Evolutionary conservation across 2,888 invertebrate genomes (phyloP), one percentile per base, ranked within the genome.

Genomic region (Girardia tigrina): DNA sequence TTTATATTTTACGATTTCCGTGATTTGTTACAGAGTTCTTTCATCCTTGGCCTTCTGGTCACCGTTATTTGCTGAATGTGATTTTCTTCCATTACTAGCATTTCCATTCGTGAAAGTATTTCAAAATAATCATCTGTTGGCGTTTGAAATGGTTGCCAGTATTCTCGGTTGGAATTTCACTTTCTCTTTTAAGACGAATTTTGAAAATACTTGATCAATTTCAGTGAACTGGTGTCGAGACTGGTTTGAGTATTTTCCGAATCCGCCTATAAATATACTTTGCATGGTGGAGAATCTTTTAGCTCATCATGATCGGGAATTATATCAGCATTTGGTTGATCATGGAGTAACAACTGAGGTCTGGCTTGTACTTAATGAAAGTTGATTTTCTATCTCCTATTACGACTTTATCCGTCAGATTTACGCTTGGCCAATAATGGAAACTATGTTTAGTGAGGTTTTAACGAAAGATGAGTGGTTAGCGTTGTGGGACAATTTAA

Each of bases 181-280:
- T 20, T 70, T 27, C 12, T 27, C 70, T 8, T 12, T 8, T 8
- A 20, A 8, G 12, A 12, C 12, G 8, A 23, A 8, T 77, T 79
- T 77, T 75, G 78, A 86, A n/a, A n/a, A n/a, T n/a, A n/a, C n/a
- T n/a, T n/a, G n/a, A n/a, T n/a, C n/a, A n/a, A n/a, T n/a, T 83
- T 80, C 88, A 81, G 87, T 89, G n/a, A 92, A 92, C 83, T 90
- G 90, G 86, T 90, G 91, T 80, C 90, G 90, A 80, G 87, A 90
- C 79, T 92, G 92, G 91, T 92, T 92, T 84, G 91, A 92, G 81
- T 92, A 91, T 83, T 89, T 90, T 79, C 92, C 92, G 0, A 86
- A 91, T 79, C 90, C 91, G 26, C 91, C 92, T 0, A 87, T 90
- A 29, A 91, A 91, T 84, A 87, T 91, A 73, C 84, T 93, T 79